A percentile compares a stretch with the other conserved stretches of the same genome.
phyloP scores from a whole-genome alignment of 2,888 invertebrate species.

The Cheilosia grossa region DNA sequence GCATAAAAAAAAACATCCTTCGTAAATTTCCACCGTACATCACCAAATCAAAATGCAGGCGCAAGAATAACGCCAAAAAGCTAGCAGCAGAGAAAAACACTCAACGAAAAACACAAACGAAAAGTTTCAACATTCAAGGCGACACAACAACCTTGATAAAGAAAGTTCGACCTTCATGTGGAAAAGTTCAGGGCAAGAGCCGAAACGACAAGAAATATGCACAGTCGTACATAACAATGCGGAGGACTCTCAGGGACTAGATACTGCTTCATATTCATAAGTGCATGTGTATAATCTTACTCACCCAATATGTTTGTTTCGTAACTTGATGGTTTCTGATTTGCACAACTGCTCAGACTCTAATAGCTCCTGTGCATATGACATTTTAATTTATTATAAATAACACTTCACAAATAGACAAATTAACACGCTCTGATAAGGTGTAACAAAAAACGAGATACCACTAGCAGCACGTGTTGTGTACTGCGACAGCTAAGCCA shows the following conservation, averaged over 20 bases:
- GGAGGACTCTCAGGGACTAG: conserved; percentile 44
- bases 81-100: conserved; percentile 27
- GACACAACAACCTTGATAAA: conserved; percentile 80
- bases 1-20: no score
- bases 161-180: conserved; percentile 75
- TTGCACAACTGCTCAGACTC: conserved; percentile 89
- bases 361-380: conserved; percentile 79
- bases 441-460: neutral
- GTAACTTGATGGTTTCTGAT: conserved; percentile 90
- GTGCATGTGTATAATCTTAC: conserved; percentile 78
- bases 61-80: neutral
- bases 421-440: conserved; percentile 24
- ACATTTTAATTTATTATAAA: conserved; percentile 77
- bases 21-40: neutral
- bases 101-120: conserved; percentile 37
- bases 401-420: conserved; percentile 34
- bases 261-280: neutral
- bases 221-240: neutral
- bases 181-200: conserved; percentile 44
- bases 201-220: neutral
- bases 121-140: conserved; percentile 41
- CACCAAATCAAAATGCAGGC: neutral
- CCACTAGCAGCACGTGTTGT: conserved; percentile 4
- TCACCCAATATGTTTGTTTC: conserved; percentile 93
- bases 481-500: conserved; percentile 8